Percentiles rank a stretch among this genome's conserved stretches.
phyloP scores from a whole-genome alignment of 2,113 vertebrate genomes.

The Hydrochoerus hydrochaeris region DNA sequence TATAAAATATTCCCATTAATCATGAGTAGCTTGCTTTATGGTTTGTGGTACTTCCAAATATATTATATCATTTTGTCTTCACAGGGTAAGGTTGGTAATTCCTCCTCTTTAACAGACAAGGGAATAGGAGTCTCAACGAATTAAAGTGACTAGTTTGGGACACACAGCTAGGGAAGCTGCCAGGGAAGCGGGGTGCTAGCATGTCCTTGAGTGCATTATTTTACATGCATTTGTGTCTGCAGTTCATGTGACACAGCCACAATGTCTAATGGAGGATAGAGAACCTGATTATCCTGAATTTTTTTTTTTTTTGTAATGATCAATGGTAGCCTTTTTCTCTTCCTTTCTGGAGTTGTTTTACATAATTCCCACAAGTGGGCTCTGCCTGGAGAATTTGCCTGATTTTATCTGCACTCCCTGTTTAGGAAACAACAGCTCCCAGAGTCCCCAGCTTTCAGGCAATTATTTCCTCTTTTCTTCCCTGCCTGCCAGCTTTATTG shows the following conservation, averaged over 20 bases:
- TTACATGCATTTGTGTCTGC: background rate
- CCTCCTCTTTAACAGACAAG: background rate
- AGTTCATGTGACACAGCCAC: background rate
- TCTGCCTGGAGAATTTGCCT: background rate
- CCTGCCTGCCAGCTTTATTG: constrained; percentile 55
- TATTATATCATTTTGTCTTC: background rate
- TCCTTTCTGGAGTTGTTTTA: background rate
- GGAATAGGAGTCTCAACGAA: background rate
- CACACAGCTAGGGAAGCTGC: background rate
- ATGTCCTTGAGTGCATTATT: background rate
- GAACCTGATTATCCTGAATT: background rate
- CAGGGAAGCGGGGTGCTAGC: background rate
- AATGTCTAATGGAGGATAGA: background rate
- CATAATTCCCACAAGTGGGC: background rate
- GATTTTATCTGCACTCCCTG: constrained; percentile 41
- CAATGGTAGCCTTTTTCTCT: background rate
- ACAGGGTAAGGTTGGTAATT: background rate
- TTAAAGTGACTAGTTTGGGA: background rate
- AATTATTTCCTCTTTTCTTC: constrained; percentile 64
- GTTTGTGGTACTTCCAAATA: background rate
- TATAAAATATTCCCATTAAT: background rate
- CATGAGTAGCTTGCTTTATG: background rate
- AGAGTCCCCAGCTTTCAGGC: background rate
- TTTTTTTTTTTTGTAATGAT: background rate
- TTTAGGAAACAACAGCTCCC: constrained; percentile 56